phyloP scores from a whole-genome alignment of 2,797 vertebrate genomes.

The Anableps anableps region DNA sequence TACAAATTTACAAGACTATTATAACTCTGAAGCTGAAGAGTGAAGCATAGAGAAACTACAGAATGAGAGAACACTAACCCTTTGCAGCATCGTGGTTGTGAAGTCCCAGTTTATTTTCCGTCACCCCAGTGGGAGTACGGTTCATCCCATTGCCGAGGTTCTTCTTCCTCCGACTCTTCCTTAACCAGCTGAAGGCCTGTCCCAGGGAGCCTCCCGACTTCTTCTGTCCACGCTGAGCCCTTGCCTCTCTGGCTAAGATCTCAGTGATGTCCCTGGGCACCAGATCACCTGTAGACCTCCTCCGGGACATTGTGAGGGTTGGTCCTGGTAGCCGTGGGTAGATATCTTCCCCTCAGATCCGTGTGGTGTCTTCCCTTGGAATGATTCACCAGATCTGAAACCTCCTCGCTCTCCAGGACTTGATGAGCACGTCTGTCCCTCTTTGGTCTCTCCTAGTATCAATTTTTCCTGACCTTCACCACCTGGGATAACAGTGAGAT shows the following conservation, averaged over 20 bases:
- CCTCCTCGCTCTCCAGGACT: slow-evolving; percentile 8
- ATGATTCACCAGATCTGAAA: slow-evolving; percentile 19
- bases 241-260: slow-evolving; percentile 79
- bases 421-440: slow-evolving; percentile 27
- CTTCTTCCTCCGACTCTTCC: slow-evolving; percentile 83
- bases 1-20: too few species aligned
- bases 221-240: slow-evolving; percentile 79
- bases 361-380: slow-evolving; percentile 2
- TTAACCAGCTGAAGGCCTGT: slow-evolving; percentile 89
- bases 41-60: neutral
- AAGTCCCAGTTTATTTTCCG: slow-evolving; percentile 57
- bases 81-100: slow-evolving; percentile 67
- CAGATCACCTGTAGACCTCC: slow-evolving; percentile 81
- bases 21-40: neutral
- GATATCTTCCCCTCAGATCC: slow-evolving; percentile 9
- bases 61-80: slow-evolving; percentile 63
- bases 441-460: slow-evolving; percentile 41
- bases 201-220: slow-evolving; percentile 84
- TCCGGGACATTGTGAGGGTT: slow-evolving; percentile 80
- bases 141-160: slow-evolving; percentile 56
- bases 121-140: slow-evolving; percentile 31
- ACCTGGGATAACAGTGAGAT: slow-evolving; percentile 73
- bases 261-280: slow-evolving; percentile 83
- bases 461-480: slow-evolving; percentile 59
- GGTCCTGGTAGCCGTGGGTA: slow-evolving; percentile 33